These are phyloP conservation scores for Conus betulinus DNA, from an alignment of 1,140 invertebrate genomes.

Conservation along the genomic window DNA sequence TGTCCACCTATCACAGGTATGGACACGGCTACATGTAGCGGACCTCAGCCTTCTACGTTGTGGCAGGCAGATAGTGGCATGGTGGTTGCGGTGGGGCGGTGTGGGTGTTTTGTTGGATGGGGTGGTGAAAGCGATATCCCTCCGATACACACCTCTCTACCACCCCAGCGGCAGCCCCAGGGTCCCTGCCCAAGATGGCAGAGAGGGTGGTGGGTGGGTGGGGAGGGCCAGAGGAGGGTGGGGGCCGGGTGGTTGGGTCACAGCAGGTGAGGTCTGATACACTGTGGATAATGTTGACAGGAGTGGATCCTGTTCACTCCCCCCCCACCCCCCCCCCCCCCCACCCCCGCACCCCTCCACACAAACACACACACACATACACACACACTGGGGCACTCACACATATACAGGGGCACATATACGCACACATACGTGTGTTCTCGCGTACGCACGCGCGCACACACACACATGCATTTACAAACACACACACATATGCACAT, in stretches of 20 bases:
- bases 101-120: neutral
- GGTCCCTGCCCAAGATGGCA: neutral
- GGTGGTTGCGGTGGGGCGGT: neutral
- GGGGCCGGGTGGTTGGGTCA: neutral
- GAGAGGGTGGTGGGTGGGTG: neutral
- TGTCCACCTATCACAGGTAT: too few relatives aligned
- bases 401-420: too few relatives aligned
- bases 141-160: neutral
- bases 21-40: too few relatives aligned
- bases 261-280: neutral
- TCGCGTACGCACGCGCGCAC: too few relatives aligned
- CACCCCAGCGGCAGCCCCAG: neutral
- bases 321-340: neutral
- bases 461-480: too few relatives aligned
- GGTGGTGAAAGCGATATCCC: neutral
- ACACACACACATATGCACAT: too few relatives aligned
- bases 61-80: neutral
- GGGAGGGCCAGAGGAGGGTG: neutral
- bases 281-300: constrained; percentile 6
- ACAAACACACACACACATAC: too few relatives aligned
- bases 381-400: too few relatives aligned
- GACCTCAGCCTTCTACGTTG: neutral
- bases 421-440: too few relatives aligned
- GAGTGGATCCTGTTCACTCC: neutral
- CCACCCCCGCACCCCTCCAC: neutral